Conservation (phyloP, 2,888 invertebrate species). For the Andrena dorsata region DNA sequence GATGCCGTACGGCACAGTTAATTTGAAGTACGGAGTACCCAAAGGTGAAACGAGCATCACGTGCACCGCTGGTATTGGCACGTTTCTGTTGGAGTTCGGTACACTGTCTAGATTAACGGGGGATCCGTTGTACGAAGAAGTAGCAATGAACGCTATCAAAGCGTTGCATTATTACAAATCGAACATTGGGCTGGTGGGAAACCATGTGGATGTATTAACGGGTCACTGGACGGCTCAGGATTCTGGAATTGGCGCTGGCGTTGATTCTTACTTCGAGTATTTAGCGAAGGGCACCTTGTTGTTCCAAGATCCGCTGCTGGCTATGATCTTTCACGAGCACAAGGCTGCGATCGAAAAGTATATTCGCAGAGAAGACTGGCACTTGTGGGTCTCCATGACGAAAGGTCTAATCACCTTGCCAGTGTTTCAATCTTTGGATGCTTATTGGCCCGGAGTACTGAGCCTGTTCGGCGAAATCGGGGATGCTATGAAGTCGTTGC, state of each 20-base stretch:
- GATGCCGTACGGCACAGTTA: constrained; percentile 99
- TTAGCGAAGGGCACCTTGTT: constrained; percentile 97
- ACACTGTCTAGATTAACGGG: constrained; percentile 96
- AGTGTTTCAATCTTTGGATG: constrained; percentile 99
- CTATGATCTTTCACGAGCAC: constrained; percentile 95
- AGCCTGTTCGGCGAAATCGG: constrained; percentile 95
- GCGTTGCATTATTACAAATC: constrained; percentile 95
- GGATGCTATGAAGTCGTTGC: constrained; percentile 96
- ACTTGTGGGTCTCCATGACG: constrained; percentile 99
- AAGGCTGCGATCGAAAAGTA: constrained; percentile 92
- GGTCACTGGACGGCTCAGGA: constrained; percentile 99
- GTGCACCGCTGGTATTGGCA: constrained; percentile 99
- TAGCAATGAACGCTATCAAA: constrained; percentile 96
- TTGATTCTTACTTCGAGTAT: constrained; percentile 99
- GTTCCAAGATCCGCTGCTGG: constrained; percentile 94
- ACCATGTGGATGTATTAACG: constrained; percentile 97
- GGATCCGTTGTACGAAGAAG: constrained; percentile 97
- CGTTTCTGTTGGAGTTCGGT: constrained; percentile 98
- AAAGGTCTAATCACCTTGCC: constrained; percentile 98
- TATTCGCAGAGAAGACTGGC: constrained; percentile 98
- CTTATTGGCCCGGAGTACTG: constrained; percentile 99
- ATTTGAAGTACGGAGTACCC: constrained; percentile 96
- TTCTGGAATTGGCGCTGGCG: constrained; percentile 98
- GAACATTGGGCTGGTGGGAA: constrained; percentile 95
- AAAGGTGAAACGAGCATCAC: constrained; percentile 97